Evolutionary conservation across 2,888 invertebrate genomes (phyloP), one percentile per base, ranked within the genome.

Genomic region (Campopleginae sp.): DNA sequence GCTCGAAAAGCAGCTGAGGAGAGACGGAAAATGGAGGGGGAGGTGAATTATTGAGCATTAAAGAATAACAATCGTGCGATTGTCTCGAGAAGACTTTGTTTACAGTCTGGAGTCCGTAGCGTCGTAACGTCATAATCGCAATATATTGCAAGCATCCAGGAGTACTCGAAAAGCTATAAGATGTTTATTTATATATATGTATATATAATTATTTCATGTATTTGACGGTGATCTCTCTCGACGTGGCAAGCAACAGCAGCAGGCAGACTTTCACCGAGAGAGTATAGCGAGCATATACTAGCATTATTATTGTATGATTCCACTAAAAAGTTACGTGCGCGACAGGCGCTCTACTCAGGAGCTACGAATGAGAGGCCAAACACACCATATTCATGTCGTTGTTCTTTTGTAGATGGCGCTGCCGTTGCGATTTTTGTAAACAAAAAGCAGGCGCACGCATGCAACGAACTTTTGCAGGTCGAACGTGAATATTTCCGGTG

Each of bases 221-320:
- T 27, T 58, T 31, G 84, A 82, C 78, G 81, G 75, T 12, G 48
- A 65, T 76, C 58, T 58, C 61, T 75, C 58, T 46, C 63, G 7
- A 27, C 54, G 14, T 74, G 23, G 58, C 27, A 27, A 58, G 58
- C 7, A 14, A 42, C 46, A 58, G 51, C 75, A 68, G 51, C 79
- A 80, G 80, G 51, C 79, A 82, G 82, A 85, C 85, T 85, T 85
- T 85, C 85, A 85, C 82, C 82, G 51, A 77, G 75, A 71, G 81
- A 58, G 14, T 27, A 38, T 38, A 38, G 8, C 38, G 38, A 48
- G 46, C n/a, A n/a, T n/a, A 19, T 27, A 14, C 58, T 70, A 70
- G 78, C 78, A 79, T 65, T 48, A 76, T 76, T 78, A 81, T 85
- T 66, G 65, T 48, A 54, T n/a, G n/a, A n/a, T 38, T 70, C 61